These are phyloP conservation scores for Eurytemora carolleeae DNA, from an alignment of 1,140 invertebrate species.

Conservation along the genomic window DNA sequence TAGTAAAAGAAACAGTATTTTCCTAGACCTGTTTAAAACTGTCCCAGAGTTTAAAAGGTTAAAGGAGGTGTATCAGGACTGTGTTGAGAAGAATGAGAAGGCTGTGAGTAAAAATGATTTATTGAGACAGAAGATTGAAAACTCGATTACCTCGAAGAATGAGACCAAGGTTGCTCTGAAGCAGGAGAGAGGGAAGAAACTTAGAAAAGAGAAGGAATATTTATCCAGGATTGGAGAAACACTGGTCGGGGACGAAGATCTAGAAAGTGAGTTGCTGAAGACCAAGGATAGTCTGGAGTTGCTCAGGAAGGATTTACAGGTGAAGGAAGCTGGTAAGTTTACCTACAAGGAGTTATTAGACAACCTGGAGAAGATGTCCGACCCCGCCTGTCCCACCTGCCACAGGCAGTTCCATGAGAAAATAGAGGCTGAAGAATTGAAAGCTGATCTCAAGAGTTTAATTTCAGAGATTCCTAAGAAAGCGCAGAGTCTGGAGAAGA, in stretches of 20 bases:
- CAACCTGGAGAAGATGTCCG: background rate
- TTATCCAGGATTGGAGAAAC: background rate
- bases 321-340: slow-evolving; percentile 12
- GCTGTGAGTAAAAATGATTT: too few species aligned
- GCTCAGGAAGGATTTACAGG: slow-evolving; percentile 4
- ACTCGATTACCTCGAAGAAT: background rate
- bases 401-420: background rate
- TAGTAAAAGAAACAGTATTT: background rate
- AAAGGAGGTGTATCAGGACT: too few species aligned
- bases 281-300: slow-evolving; percentile 7
- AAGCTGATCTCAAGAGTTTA: background rate
- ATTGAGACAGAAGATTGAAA: background rate
- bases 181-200: background rate
- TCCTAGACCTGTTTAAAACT: background rate
- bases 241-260: background rate
- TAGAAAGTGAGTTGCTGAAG: background rate
- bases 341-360: slow-evolving; percentile 6
- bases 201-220: background rate
- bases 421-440: slow-evolving; percentile 6
- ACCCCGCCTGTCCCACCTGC: slow-evolving; percentile 11
- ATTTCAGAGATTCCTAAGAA: slow-evolving; percentile 9
- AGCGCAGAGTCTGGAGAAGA: background rate
- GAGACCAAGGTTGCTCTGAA: background rate
- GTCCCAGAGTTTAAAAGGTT: background rate
- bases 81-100: too few species aligned